These are phyloP conservation scores for Periophthalmus modestus DNA, from an alignment of 2,113 vertebrate species.

Conservation along the genomic window DNA sequence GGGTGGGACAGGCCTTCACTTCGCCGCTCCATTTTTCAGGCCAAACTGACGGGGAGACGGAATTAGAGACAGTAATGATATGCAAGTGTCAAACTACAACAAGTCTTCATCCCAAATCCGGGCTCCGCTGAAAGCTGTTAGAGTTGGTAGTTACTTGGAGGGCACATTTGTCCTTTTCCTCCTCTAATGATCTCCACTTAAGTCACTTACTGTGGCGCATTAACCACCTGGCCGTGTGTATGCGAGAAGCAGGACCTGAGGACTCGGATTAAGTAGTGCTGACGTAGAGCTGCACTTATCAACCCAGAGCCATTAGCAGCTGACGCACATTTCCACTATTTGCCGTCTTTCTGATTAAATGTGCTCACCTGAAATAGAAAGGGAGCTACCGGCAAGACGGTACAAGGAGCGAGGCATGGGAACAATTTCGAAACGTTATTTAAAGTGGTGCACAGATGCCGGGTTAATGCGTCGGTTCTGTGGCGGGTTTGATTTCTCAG, in stretches of 20 bases:
- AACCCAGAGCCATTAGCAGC: neutral
- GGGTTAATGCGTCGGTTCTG: no score
- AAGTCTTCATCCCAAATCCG: neutral
- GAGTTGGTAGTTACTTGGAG: conserved; percentile 6
- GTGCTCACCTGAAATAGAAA: neutral
- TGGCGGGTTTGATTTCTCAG: no score
- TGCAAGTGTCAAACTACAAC: neutral
- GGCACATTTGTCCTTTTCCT: conserved; percentile 5
- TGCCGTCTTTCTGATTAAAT: neutral
- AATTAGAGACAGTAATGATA: conserved; percentile 3
- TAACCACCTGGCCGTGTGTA: neutral
- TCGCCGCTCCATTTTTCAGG: neutral
- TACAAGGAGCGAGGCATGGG: no score
- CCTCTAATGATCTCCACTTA: conserved; percentile 3
- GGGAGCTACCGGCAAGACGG: no score
- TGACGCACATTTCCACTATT: neutral
- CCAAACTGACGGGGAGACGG: neutral
- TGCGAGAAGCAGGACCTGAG: neutral
- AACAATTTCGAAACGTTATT: no score
- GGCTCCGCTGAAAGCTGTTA: neutral
- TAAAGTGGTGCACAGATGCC: no score
- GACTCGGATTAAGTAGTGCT: conserved; percentile 6
- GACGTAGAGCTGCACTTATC: neutral
- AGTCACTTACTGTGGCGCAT: neutral
- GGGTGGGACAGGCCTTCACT: neutral